Evolutionary conservation across 2,113 vertebrate genomes (phyloP).

Genomic region (Platysteira castanea): DNA sequence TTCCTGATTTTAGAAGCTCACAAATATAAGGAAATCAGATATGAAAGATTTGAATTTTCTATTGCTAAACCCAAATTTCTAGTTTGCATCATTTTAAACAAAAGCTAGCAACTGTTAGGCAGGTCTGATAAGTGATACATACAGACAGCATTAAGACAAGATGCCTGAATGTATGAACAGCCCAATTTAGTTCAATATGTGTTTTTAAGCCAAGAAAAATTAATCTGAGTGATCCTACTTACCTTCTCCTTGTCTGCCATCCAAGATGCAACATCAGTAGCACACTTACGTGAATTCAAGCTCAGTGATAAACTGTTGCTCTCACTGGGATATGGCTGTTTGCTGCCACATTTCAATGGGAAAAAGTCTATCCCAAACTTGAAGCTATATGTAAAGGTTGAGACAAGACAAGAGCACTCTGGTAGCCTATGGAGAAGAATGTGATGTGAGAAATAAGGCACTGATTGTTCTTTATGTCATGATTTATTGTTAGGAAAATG

Average conservation of each 20-base stretch:
- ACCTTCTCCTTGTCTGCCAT: background rate
- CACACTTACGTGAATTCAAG: background rate
- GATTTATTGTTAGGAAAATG: background rate
- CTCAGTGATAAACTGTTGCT: background rate
- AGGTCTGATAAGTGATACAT: background rate
- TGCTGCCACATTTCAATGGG: background rate
- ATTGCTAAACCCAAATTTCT: background rate
- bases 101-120: background rate
- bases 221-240: background rate
- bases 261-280: background rate
- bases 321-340: accelerated
- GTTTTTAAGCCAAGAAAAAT: background rate
- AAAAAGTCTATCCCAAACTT: background rate
- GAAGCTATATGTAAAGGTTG: background rate
- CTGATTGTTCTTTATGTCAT: background rate
- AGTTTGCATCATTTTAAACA: background rate
- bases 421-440: background rate
- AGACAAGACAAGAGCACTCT: background rate
- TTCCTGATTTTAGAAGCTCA: background rate
- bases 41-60: background rate
- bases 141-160: background rate
- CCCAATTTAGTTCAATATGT: background rate
- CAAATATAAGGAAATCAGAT: background rate
- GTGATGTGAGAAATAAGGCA: background rate
- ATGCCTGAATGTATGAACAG: background rate